A percentile compares a stretch with the other conserved stretches of the same genome.
Conservation (phyloP, 1,140 invertebrate genomes). For the Aethina tumida region DNA sequence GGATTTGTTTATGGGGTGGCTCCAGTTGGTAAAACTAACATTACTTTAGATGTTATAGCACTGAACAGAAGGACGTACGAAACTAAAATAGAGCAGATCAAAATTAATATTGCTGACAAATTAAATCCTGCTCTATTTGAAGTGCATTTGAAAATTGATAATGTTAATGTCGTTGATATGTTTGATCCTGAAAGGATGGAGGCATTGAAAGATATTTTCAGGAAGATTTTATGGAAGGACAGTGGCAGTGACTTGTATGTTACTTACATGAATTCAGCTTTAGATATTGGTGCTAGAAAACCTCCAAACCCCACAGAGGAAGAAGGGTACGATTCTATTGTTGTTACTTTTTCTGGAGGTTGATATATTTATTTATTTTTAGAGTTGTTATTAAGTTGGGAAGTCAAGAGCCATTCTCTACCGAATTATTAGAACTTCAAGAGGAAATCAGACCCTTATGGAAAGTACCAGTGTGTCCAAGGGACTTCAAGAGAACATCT, state of each 20-base stretch:
- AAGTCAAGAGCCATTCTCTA: constrained; percentile 62
- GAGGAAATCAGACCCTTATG: constrained; percentile 72
- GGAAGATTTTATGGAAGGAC: constrained; percentile 50
- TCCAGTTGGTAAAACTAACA: constrained; percentile 45
- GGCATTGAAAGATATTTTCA: constrained; percentile 64
- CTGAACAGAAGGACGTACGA: constrained; percentile 69
- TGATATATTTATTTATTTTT: constrained; percentile 22
- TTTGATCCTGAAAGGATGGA: constrained; percentile 57
- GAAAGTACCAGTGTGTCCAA: constrained; percentile 63
- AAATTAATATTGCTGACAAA: constrained; percentile 54
- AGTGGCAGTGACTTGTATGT: constrained; percentile 61
- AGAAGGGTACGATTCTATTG: constrained; percentile 57
- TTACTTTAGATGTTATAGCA: constrained; percentile 63
- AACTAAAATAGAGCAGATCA: constrained; percentile 52
- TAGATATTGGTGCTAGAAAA: constrained; percentile 69
- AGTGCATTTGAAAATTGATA: constrained; percentile 79
- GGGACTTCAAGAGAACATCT: constrained; percentile 73
- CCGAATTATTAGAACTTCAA: constrained; percentile 60
- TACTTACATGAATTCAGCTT: constrained; percentile 72
- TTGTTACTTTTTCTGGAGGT: background rate
- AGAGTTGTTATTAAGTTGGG: constrained; percentile 75
- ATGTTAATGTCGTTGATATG: constrained; percentile 76
- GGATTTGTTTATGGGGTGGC: constrained; percentile 75
- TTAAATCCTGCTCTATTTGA: constrained; percentile 59
- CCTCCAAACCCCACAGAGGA: constrained; percentile 72